Conservation (phyloP, 2,113 vertebrate genomes). For the Strix aluco region DNA sequence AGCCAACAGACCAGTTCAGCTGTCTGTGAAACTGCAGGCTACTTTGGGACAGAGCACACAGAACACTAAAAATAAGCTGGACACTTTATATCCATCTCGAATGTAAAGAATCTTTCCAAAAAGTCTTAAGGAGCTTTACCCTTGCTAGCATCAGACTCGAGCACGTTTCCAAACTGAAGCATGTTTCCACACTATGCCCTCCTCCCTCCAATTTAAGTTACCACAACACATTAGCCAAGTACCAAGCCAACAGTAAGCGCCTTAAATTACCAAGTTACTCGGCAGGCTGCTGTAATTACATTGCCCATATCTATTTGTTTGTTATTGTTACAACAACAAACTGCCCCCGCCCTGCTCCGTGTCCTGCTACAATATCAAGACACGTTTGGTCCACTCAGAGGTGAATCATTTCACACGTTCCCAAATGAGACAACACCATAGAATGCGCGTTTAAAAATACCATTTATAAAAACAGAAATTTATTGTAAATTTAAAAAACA, state of each 20-base stretch:
- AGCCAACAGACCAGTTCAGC: neutral
- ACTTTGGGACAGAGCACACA: neutral
- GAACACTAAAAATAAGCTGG: conserved; percentile 29
- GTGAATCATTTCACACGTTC: neutral
- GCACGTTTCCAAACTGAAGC: neutral
- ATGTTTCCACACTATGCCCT: neutral
- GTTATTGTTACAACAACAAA: neutral
- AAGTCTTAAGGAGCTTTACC: neutral
- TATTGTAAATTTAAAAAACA: neutral
- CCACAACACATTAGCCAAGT: neutral
- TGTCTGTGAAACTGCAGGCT: neutral
- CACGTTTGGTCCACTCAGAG: neutral
- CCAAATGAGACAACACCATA: neutral
- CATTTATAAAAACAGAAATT: conserved; percentile 2
- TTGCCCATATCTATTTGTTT: neutral
- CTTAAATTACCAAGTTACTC: neutral
- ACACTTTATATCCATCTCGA: neutral
- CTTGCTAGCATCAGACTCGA: neutral
- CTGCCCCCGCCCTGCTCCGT: neutral
- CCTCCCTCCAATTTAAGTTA: neutral
- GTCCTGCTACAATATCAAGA: neutral
- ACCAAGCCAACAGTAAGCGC: neutral
- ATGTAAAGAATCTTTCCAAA: conserved; percentile 25
- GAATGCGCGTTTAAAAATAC: neutral
- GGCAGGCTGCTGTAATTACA: neutral